Evolutionary conservation across 2,888 invertebrate species (phyloP), one percentile per base, ranked within the genome.

Genomic region (Mythimna ferrago): DNA sequence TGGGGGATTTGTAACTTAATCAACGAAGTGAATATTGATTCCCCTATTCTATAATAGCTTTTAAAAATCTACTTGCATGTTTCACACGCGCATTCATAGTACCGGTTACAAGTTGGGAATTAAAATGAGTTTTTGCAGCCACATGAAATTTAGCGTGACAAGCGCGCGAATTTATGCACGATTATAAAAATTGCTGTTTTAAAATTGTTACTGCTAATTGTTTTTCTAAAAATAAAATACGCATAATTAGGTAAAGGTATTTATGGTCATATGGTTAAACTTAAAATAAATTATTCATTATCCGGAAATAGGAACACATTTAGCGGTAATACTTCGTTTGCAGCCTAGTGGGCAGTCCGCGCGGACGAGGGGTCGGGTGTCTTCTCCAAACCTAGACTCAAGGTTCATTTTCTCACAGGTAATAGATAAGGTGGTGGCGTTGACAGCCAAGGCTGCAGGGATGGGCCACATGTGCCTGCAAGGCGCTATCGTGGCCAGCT

Each of bases 341-440:
- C 93, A 91, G 2, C 96, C 96, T 2, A 89, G 91, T 2, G 86
- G 89, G 75, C 96, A 96, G 0, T 57, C 71, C 0, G 48, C 57
- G 4, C 11, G 16, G 6, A 71, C 19, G 51, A 61, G 41, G 10
- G 32, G 19, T 0, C 21, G 58, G 4, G 14, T 53, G 0, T 73
- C 56, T 10, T 89, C 91, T 0, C 89, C 88, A 51, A 96, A 91
- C 62, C 96, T 92, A 0, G 87, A 89, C 63, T 91, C 87, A 1
- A 92, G 51, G 26, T 86, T 87, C 2, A 93, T 62, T n/a, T 79
- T 85, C 0, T 97, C 92, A 87, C 98, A 98, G 78, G 97, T 95
- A 2, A 98, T 88, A 65, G 94, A 90, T 65, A 97, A 91, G 0
- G 97, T 97, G 0, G 96, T 96, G 0, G 97, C 96, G 88, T 98